Evolutionary conservation across 2,888 invertebrate genomes (phyloP).

Genomic region (Napeogenes sylphis): DNA sequence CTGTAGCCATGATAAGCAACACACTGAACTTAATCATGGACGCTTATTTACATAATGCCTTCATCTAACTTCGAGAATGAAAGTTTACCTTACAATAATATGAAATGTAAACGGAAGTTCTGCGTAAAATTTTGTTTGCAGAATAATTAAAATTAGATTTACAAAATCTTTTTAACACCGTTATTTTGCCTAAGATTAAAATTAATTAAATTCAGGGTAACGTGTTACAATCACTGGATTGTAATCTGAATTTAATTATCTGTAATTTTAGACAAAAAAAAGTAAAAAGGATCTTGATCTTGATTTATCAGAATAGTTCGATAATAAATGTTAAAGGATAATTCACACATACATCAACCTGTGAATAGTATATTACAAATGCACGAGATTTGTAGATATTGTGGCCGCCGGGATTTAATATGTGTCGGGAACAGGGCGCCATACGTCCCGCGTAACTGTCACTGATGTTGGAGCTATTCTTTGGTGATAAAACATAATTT

Average conservation of each 20-base stretch:
- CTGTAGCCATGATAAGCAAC: slow-evolving; percentile 27
- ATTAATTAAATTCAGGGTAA: too few species aligned
- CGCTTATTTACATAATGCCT: slow-evolving; percentile 71
- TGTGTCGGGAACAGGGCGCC: slow-evolving; percentile 67
- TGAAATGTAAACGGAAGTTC: not conserved
- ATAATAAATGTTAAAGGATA: not conserved
- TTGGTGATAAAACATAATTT: slow-evolving; percentile 4
- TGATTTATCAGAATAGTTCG: too few species aligned
- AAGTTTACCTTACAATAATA: slow-evolving; percentile 40
- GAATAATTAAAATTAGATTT: not conserved
- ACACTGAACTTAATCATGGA: slow-evolving; percentile 65
- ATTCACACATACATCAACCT: not conserved
- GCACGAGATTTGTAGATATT: slow-evolving; percentile 38
- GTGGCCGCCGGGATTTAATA: slow-evolving; percentile 71
- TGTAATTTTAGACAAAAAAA: too few species aligned
- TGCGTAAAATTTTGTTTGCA: not conserved
- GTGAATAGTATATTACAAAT: slow-evolving; percentile 20
- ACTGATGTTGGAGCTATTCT: slow-evolving; percentile 36
- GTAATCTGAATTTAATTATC: too few species aligned
- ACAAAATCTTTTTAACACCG: not conserved
- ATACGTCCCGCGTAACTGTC: slow-evolving; percentile 36
- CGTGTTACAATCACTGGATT: too few species aligned
- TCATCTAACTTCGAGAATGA: slow-evolving; percentile 55
- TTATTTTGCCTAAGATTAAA: too few species aligned
- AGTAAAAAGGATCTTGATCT: too few species aligned